Evolutionary conservation across 2,888 invertebrate species (phyloP).

Genomic region (Macrosoma leucophasiata): DNA sequence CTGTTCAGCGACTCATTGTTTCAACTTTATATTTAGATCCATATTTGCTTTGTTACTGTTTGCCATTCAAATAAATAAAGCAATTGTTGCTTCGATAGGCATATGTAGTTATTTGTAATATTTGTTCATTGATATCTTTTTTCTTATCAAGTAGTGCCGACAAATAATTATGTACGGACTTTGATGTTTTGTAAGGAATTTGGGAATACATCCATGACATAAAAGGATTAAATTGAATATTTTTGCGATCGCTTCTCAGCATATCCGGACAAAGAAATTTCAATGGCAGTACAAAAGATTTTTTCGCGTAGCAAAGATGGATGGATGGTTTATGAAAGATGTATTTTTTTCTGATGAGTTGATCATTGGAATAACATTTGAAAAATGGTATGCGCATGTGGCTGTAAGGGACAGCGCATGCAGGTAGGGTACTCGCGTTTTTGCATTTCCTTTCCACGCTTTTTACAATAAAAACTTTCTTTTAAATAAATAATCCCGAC

Average conservation of each 20-base stretch:
- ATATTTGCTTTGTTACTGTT: slow-evolving; percentile 28
- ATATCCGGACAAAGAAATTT: slow-evolving; percentile 45
- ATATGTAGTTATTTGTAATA: slow-evolving; percentile 9
- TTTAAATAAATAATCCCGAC: slow-evolving; percentile 74
- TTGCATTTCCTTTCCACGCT: slow-evolving; percentile 73
- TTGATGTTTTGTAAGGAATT: slow-evolving; percentile 16
- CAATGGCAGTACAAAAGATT: slow-evolving; percentile 47
- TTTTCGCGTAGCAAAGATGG: slow-evolving; percentile 43
- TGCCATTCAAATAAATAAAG: slow-evolving; percentile 29
- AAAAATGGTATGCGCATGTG: slow-evolving; percentile 66
- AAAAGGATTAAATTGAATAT: slow-evolving; percentile 54
- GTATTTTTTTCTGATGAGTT: slow-evolving; percentile 52
- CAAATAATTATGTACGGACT: no score
- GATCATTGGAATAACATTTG: slow-evolving; percentile 53
- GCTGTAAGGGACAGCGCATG: slow-evolving; percentile 65
- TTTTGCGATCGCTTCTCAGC: slow-evolving; percentile 33
- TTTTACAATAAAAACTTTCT: slow-evolving; percentile 76
- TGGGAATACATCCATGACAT: slow-evolving; percentile 28
- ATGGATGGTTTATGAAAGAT: slow-evolving; percentile 43
- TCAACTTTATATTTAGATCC: slow-evolving; percentile 13
- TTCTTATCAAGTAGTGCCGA: slow-evolving; percentile 15
- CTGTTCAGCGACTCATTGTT: no score
- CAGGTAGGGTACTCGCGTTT: slow-evolving; percentile 64
- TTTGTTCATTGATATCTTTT: slow-evolving; percentile 22
- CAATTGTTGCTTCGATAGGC: slow-evolving; percentile 21